These are phyloP conservation scores for Melanostoma scalare DNA, from an alignment of 2,888 invertebrate genomes.

Conservation along the genomic window DNA sequence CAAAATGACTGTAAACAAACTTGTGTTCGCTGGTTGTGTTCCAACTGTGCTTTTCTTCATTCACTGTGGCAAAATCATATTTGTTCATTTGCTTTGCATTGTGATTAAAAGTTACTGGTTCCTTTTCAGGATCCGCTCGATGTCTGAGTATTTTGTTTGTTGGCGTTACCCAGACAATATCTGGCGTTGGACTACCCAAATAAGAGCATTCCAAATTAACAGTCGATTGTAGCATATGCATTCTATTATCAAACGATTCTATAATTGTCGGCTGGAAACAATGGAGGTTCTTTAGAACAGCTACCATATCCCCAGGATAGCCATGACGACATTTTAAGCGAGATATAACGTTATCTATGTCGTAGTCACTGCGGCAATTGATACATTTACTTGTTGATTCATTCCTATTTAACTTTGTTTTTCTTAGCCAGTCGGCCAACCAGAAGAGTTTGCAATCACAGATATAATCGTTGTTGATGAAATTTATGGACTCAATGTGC, in stretches of 20 bases:
- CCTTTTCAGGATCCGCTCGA: conserved; percentile 87
- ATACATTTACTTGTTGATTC: conserved; percentile 25
- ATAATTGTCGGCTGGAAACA: conserved; percentile 87
- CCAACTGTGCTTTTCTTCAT: conserved; percentile 76
- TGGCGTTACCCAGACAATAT: conserved; percentile 93
- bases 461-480: conserved; percentile 90
- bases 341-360: conserved; percentile 81
- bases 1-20: conserved; percentile 76
- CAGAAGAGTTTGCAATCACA: conserved; percentile 94
- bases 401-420: conserved; percentile 49
- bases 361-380: conserved; percentile 72
- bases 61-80: conserved; percentile 78
- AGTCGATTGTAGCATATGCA: conserved; percentile 86
- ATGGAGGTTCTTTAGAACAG: conserved; percentile 87
- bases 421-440: conserved; percentile 86
- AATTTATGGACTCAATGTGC: conserved; percentile 85
- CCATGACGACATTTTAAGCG: conserved; percentile 86
- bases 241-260: conserved; percentile 85
- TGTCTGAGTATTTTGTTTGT: conserved; percentile 88
- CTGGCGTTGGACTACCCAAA: conserved; percentile 89
- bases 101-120: conserved; percentile 79
- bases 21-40: conserved; percentile 76
- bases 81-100: conserved; percentile 78
- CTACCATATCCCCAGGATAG: conserved; percentile 88
- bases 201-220: conserved; percentile 90